These are phyloP conservation scores for Amiota mariae DNA, from an alignment of 2,888 invertebrate species.

Conservation along the genomic window DNA sequence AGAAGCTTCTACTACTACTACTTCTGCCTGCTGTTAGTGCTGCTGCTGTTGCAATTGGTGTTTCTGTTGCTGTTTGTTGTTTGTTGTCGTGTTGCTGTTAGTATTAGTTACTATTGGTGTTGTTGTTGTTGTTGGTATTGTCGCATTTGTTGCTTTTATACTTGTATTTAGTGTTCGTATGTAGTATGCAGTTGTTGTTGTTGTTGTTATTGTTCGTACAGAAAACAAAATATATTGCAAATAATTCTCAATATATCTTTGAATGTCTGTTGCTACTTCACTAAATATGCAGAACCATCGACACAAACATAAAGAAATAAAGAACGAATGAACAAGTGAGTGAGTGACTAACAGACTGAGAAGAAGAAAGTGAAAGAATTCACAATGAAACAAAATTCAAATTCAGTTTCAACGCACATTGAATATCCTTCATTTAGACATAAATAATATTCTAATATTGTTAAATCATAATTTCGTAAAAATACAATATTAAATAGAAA, in stretches of 20 bases:
- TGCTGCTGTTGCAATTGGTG: constrained; percentile 47
- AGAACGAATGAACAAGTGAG: too few species aligned
- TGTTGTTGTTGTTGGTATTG: constrained; percentile 57
- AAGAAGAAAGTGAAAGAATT: too few species aligned
- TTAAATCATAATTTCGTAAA: too few species aligned
- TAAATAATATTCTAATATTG: too few species aligned
- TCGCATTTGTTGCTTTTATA: constrained; percentile 61
- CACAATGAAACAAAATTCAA: too few species aligned
- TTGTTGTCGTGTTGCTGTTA: constrained; percentile 12
- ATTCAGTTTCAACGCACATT: too few species aligned
- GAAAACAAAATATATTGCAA: constrained; percentile 64
- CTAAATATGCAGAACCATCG: constrained; percentile 57
- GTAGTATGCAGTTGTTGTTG: constrained; percentile 39
- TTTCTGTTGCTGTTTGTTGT: too few species aligned
- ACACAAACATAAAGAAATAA: too few species aligned
- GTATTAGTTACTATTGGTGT: constrained; percentile 26
- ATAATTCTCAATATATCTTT: constrained; percentile 69
- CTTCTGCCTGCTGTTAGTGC: constrained; percentile 9
- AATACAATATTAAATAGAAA: too few species aligned
- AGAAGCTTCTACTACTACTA: constrained; percentile 31
- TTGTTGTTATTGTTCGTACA: constrained; percentile 42
- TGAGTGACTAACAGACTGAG: too few species aligned
- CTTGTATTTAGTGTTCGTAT: not conserved
- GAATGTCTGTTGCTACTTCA: constrained; percentile 65
- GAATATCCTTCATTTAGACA: too few species aligned